Conservation (phyloP, 2,888 invertebrate species). For the Brachynemurus nebulosus region DNA sequence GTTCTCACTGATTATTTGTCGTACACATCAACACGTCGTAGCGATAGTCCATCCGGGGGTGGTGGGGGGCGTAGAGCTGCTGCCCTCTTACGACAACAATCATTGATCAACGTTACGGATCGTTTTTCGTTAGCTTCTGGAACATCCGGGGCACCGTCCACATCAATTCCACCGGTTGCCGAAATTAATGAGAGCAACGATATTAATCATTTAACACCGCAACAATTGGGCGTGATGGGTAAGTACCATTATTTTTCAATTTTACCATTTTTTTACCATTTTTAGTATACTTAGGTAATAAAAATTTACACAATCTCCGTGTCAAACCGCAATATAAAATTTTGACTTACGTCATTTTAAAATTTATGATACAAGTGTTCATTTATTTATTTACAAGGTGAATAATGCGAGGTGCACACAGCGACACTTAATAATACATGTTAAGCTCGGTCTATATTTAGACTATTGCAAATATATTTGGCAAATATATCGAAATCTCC, state of each 20-base stretch:
- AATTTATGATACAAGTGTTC: too few species aligned
- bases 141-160: slow-evolving; percentile 35
- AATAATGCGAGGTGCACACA: too few species aligned
- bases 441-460: too few species aligned
- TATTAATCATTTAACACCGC: slow-evolving; percentile 57
- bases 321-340: too few species aligned
- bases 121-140: slow-evolving; percentile 53
- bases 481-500: too few species aligned
- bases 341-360: too few species aligned
- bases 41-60: slow-evolving; percentile 47
- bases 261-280: too few species aligned
- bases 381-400: too few species aligned
- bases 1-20: not conserved
- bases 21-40: slow-evolving; percentile 31
- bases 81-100: slow-evolving; percentile 31
- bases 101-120: slow-evolving; percentile 45
- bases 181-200: slow-evolving; percentile 31
- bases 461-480: too few species aligned
- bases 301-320: too few species aligned
- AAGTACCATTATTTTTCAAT: slow-evolving; percentile 33
- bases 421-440: too few species aligned
- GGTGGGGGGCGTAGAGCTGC: slow-evolving; percentile 32
- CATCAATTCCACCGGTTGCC: slow-evolving; percentile 20
- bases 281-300: too few species aligned
- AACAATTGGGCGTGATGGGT: slow-evolving; percentile 84